Evolutionary conservation across 2,888 invertebrate genomes (phyloP).

Genomic region (Folsomia manolachei): DNA sequence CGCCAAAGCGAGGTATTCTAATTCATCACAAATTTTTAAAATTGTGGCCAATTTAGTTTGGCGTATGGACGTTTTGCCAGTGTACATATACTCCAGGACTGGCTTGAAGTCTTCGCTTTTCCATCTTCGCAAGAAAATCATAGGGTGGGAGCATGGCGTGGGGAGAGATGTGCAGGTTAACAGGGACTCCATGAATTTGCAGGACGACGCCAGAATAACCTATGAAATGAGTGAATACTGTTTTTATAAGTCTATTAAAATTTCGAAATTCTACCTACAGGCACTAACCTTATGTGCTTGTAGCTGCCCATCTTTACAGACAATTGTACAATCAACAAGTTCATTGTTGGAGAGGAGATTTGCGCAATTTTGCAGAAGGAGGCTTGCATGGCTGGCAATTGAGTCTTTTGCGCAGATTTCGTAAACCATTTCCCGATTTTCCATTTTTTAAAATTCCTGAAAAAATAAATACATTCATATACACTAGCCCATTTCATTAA

Average conservation of each 20-base stretch:
- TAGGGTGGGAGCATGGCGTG: constrained; percentile 41
- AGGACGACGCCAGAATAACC: constrained; percentile 36
- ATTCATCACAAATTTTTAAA: constrained; percentile 31
- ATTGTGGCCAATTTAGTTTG: constrained; percentile 27
- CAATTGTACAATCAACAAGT: constrained; percentile 40
- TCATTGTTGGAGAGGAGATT: constrained; percentile 27
- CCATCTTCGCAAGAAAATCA: constrained; percentile 31
- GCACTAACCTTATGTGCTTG: constrained; percentile 34
- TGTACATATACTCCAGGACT: constrained; percentile 39
- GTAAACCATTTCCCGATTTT: not conserved
- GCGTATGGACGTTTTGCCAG: constrained; percentile 22
- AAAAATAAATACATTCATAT: too few species aligned
- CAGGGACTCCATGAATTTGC: constrained; percentile 32
- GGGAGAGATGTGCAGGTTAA: constrained; percentile 32
- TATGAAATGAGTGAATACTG: constrained; percentile 11
- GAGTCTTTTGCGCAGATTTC: not conserved
- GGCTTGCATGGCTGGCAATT: not conserved
- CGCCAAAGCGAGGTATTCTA: constrained; percentile 28
- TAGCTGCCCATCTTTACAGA: constrained; percentile 39
- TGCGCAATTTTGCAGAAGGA: constrained; percentile 20
- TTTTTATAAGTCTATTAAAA: not conserved
- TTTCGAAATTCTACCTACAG: too few species aligned
- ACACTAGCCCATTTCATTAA: too few species aligned
- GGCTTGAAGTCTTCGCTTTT: constrained; percentile 26
- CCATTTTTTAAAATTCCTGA: too few species aligned